These are phyloP conservation scores for Herpailurus yagouaroundi DNA, from an alignment of 2,113 vertebrate species.

Conservation along the genomic window DNA sequence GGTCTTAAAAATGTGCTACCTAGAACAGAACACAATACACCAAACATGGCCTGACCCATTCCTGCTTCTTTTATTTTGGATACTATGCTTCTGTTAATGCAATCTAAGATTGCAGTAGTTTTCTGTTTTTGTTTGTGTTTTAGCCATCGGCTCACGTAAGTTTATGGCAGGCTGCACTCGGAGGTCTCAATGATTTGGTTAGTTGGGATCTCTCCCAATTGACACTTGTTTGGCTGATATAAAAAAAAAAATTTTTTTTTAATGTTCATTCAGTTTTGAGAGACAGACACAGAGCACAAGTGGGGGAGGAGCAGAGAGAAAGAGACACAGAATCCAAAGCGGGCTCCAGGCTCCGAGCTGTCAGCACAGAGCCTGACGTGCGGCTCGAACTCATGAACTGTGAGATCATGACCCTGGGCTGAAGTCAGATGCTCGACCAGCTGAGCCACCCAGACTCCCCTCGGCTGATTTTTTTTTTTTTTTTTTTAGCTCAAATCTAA, in stretches of 20 bases:
- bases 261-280: too few species aligned
- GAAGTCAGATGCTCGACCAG: too few species aligned
- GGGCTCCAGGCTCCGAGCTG: too few species aligned
- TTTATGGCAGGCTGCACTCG: neutral
- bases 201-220: neutral
- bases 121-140: neutral
- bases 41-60: neutral
- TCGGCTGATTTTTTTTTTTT: too few species aligned
- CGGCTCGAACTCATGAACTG: too few species aligned
- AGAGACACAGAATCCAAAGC: too few species aligned
- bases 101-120: neutral
- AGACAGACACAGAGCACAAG: too few species aligned
- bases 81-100: neutral
- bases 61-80: neutral
- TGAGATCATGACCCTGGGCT: too few species aligned
- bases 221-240: neutral
- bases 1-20: neutral
- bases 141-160: neutral
- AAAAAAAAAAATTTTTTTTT: too few species aligned
- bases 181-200: neutral
- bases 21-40: neutral
- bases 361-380: too few species aligned
- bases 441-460: too few species aligned
- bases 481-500: neutral
- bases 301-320: too few species aligned